phyloP scores from a whole-genome alignment of 1,140 invertebrate genomes.

The Drosophila pseudoananassae region DNA sequence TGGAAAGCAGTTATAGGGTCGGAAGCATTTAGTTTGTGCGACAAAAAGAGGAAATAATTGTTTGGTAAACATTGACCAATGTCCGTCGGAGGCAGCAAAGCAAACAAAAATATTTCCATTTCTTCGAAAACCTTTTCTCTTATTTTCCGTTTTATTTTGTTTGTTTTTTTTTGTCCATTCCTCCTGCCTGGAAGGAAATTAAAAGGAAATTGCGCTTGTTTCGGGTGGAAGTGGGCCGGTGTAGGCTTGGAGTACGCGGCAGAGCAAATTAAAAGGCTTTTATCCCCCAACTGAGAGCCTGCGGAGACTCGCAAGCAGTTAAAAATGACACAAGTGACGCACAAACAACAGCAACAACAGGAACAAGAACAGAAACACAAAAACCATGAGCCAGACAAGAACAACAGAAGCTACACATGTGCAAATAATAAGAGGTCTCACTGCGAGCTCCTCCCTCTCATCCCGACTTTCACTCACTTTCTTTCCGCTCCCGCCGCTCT shows the following conservation, averaged over 20 bases:
- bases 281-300: slow-evolving; percentile 54
- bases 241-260: slow-evolving; percentile 26
- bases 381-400: slow-evolving; percentile 13
- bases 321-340: slow-evolving; percentile 70
- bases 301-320: slow-evolving; percentile 61
- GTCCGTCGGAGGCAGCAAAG: slow-evolving; percentile 44
- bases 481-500: not conserved
- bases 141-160: slow-evolving; percentile 1
- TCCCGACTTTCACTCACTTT: not conserved
- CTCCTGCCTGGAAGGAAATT: slow-evolving; percentile 62
- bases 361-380: slow-evolving; percentile 10
- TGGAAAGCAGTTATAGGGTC: slow-evolving; percentile 35
- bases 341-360: slow-evolving; percentile 9
- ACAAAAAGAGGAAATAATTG: slow-evolving; percentile 74
- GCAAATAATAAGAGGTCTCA: slow-evolving; percentile 61
- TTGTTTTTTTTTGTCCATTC: slow-evolving; percentile 24
- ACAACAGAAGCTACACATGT: slow-evolving; percentile 54
- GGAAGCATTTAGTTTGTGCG: slow-evolving; percentile 69
- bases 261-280: slow-evolving; percentile 60
- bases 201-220: slow-evolving; percentile 79
- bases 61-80: slow-evolving; percentile 77
- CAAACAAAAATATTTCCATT: slow-evolving; percentile 55
- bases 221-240: slow-evolving; percentile 6
- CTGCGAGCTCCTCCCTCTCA: slow-evolving; percentile 24
- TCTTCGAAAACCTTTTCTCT: slow-evolving; percentile 38